Conservation (phyloP, 2,113 vertebrate species). For the Nymphicus hollandicus region DNA sequence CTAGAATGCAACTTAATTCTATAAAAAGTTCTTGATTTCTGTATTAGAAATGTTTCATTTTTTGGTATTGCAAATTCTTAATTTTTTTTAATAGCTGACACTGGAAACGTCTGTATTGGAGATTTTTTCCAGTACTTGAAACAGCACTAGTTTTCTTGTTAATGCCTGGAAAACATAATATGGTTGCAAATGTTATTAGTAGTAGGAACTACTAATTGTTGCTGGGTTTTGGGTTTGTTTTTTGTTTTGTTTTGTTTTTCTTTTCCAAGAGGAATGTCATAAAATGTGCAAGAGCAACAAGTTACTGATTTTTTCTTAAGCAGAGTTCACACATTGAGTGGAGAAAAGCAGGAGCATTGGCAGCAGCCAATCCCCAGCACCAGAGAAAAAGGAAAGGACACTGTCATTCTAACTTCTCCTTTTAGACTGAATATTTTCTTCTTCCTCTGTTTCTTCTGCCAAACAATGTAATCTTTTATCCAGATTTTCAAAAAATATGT, state of each 20-base stretch:
- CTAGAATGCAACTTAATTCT: neutral
- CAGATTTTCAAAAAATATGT: neutral
- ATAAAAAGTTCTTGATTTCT: neutral
- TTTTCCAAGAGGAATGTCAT: neutral
- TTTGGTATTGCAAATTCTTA: neutral
- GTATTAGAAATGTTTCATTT: neutral
- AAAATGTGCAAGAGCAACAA: neutral
- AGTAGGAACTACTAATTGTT: neutral
- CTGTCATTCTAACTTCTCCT: neutral
- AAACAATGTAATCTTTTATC: neutral
- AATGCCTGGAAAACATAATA: neutral
- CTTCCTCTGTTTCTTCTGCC: neutral
- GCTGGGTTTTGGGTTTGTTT: neutral
- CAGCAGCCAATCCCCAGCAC: neutral
- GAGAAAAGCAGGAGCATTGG: neutral
- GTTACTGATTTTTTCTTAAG: neutral
- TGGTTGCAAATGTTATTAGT: neutral
- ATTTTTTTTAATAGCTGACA: neutral
- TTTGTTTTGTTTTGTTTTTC: neutral
- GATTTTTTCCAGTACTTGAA: neutral
- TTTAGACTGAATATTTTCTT: neutral
- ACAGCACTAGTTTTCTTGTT: neutral
- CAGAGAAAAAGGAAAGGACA: neutral
- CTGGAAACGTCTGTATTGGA: neutral
- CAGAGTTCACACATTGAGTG: neutral